Evolutionary conservation across 2,797 vertebrate species (phyloP), one percentile per base, ranked within the genome.

Genomic region (Propithecus deckenii): DNA sequence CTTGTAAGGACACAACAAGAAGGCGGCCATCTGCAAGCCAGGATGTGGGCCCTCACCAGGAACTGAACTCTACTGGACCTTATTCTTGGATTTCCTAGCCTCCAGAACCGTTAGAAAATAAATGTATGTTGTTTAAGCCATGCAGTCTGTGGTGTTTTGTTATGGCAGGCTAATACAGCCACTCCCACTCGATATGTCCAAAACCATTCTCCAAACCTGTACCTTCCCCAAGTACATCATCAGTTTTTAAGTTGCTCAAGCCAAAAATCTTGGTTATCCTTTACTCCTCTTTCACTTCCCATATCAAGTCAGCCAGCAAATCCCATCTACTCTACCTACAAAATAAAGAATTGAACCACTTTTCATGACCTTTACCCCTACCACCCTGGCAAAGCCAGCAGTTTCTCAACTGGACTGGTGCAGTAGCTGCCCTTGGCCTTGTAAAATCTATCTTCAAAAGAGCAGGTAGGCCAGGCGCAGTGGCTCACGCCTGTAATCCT

Each of bases 331-430:
- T 74, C 38, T 35, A 4, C 41, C 43, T 93, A 69, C 55, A 78
- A 86, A 95, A 71, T 89, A 65, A 41, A 88, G 41, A 93, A 85
- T 46, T 63, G 71, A 93, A 78, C 28, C 12, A 89, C 35, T 35
- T 17, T 84, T 86, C 7, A 43, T 57, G n/a, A 75, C 8, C 30
- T 92, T 75, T 32, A 57, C n/a, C 55, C 41, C 30, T 38, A 35
- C 20, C 50, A 84, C 30, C 20, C 32, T 81, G 12, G 52, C 22
- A 61, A 86, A 88, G 43, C 28, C 38, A 43, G n/a, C 12, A 17
- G 61, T 61, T 65, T 89, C 87, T 93, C 59, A 76, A n/a, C 23
- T n/a, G 30, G n/a, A 86, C 52, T 15, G 2, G 32, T 61, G 4
- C 48, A 78, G 4, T 5, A 83, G 38, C 41, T 65, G 67, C 15